Conservation (phyloP, 2,797 vertebrate genomes). For the Sebastes umbrosus region DNA sequence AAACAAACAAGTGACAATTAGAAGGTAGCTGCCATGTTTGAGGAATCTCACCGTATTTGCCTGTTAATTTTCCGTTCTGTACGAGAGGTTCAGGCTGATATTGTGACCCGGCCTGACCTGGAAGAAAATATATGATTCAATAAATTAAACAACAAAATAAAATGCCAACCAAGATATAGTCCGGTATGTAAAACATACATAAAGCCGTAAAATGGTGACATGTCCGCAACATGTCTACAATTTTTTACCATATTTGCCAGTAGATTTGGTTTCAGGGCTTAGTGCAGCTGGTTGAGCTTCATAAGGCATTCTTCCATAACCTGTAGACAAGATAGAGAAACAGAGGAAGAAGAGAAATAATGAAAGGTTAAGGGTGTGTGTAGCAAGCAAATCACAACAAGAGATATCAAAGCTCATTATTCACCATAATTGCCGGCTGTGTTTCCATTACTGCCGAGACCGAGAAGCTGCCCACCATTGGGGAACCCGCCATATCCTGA, state of each 20-base stretch:
- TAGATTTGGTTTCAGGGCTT: constrained; percentile 40
- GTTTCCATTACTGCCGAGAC: constrained; percentile 53
- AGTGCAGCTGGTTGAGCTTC: constrained; percentile 60
- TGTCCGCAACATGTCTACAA: not conserved
- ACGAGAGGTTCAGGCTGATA: constrained; percentile 64
- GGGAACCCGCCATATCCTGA: constrained; percentile 59
- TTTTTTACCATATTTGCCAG: constrained; percentile 55
- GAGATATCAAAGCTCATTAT: not conserved
- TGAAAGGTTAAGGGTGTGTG: not conserved
- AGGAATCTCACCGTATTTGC: constrained; percentile 53
- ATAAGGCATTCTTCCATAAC: constrained; percentile 68
- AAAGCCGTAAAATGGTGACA: too few relatives aligned
- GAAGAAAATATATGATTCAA: not conserved
- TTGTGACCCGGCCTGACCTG: constrained; percentile 59
- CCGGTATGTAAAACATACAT: too few relatives aligned
- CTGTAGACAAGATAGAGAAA: constrained; percentile 33
- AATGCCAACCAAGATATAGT: not conserved
- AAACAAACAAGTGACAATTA: not conserved
- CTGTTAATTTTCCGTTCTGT: constrained; percentile 39
- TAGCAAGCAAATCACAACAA: not conserved
- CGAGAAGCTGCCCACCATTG: constrained; percentile 48
- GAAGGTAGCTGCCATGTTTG: not conserved
- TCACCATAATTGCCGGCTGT: constrained; percentile 61
- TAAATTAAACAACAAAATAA: not conserved
- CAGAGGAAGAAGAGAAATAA: not conserved